Evolutionary conservation across 2,797 vertebrate species (phyloP).

Genomic region (Protonibea diacanthus): DNA sequence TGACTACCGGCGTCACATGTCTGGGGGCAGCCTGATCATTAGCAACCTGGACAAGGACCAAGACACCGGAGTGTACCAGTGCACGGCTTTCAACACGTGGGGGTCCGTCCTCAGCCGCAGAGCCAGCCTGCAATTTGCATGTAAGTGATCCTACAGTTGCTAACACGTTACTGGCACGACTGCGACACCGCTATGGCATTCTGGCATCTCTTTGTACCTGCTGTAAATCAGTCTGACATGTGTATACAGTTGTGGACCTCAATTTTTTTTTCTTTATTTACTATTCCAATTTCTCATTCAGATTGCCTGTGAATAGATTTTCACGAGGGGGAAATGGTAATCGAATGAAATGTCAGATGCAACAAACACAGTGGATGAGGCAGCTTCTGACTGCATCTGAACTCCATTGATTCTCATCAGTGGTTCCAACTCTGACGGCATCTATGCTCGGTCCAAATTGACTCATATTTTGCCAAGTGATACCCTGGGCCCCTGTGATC

Average conservation of each 20-base stretch:
- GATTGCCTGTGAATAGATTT: constrained; percentile 74
- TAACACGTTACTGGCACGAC: constrained; percentile 25
- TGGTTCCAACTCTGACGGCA: constrained; percentile 75
- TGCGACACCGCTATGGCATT: constrained; percentile 36
- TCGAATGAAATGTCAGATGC: constrained; percentile 81
- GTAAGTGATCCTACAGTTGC: constrained; percentile 82
- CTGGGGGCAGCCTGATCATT: constrained; percentile 89
- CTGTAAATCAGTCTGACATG: constrained; percentile 32
- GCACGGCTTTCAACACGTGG: constrained; percentile 84
- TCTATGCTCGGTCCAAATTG: constrained; percentile 64
- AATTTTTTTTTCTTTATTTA: constrained; percentile 27
- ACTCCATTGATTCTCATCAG: constrained; percentile 85
- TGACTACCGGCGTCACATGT: constrained; percentile 88
- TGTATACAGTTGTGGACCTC: constrained; percentile 25
- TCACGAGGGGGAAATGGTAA: constrained; percentile 73
- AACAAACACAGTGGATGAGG: constrained; percentile 75
- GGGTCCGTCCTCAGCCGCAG: constrained; percentile 88
- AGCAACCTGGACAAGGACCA: constrained; percentile 87
- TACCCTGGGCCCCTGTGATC: constrained; percentile 46
- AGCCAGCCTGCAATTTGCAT: constrained; percentile 90
- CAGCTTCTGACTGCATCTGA: constrained; percentile 77
- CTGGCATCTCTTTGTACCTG: constrained; percentile 45
- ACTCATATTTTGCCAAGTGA: constrained; percentile 73
- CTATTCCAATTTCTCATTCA: constrained; percentile 64
- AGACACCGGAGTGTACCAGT: constrained; percentile 89